Base-by-base conservation (phyloP, 2,113 vertebrate species). In the Gorsachius goisagi region DNA sequence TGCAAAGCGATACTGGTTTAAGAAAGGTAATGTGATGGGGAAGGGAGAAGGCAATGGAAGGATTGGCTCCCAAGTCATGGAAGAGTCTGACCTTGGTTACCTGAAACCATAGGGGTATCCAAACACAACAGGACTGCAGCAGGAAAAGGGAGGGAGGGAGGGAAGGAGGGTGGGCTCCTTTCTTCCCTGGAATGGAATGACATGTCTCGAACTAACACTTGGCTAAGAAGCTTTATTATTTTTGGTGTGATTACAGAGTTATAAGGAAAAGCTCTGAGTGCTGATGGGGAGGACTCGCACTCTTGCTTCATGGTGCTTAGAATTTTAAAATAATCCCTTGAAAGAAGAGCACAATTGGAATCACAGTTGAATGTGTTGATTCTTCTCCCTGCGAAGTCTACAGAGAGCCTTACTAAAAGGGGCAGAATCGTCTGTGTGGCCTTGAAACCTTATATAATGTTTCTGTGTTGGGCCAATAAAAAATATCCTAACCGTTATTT, bases 381-480 rank as follows among this genome's bases (percentile, higher is more conserved):
- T 97, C 67, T 95, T 95, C 73, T 82, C 77, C 71, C 67, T 85
- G 89, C 32, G 39, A 79, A 88, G 22, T 91, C 91, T 88, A 83
- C 32, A 88, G 84, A 94, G 79, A 85, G 41, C 37, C 67, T 87
- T 89, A 24, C 69, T 74, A 91, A 93, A 96, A 84, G 16, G 18
- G 50, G n/a, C 35, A 12, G 83, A 93, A 92, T 91, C 12, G 3
- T 92, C 78, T 45, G 93, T 95, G 97, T 97, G 97, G 96, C 96
- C 95, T 85, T 97, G 97, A 95, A 97, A 95, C 95, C 90, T 85
- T 94, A 93, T 95, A 96, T 91, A 95, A 97, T 91, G 68, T 93
- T 94, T 96, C 87, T 92, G 35, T 95, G 84, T 95, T 92, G 84
- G 93, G 72, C 71, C 95, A 97, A 96, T 97, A 96, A 97, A 96